Evolutionary conservation across 2,888 invertebrate genomes (phyloP).

Genomic region (Chamaedrilus cognettii): DNA sequence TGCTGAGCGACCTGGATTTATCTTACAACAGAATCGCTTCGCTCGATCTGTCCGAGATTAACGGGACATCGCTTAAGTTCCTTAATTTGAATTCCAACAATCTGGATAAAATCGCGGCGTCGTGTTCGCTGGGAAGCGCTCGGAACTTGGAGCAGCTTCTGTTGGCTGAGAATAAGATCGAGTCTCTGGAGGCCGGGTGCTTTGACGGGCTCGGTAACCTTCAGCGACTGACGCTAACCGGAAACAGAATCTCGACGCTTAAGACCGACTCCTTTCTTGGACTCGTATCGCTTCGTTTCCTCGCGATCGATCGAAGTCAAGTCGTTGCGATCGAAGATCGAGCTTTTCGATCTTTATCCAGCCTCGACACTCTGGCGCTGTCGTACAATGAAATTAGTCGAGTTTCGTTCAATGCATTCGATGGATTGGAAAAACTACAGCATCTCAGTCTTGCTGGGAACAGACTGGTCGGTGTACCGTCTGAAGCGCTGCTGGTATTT

Average conservation of each 20-base stretch:
- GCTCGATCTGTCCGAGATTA: neutral
- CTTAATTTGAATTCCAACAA: slow-evolving; percentile 9
- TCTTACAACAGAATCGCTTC: neutral
- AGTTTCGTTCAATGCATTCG: neutral
- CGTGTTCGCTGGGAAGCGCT: slow-evolving; percentile 1
- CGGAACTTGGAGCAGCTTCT: neutral
- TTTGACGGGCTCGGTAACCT: neutral
- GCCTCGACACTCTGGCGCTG: slow-evolving; percentile 12
- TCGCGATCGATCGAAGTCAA: slow-evolving; percentile 1
- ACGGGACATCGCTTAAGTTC: slow-evolving; percentile 1
- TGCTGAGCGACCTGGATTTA: slow-evolving; percentile 8
- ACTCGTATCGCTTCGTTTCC: neutral
- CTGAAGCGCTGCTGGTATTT: neutral
- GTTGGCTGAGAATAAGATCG: slow-evolving; percentile 2
- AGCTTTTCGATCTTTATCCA: slow-evolving; percentile 1
- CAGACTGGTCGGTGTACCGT: neutral
- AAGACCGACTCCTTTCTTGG: neutral
- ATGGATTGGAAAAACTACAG: neutral
- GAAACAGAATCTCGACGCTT: slow-evolving; percentile 8
- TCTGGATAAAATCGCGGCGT: neutral
- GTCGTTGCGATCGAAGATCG: slow-evolving; percentile 8
- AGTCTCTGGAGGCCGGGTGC: neutral
- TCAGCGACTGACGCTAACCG: neutral
- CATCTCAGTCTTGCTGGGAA: slow-evolving; percentile 11
- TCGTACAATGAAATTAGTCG: slow-evolving; percentile 1